Conservation (phyloP, 2,888 invertebrate species). For the Eristalinus aeneus region DNA sequence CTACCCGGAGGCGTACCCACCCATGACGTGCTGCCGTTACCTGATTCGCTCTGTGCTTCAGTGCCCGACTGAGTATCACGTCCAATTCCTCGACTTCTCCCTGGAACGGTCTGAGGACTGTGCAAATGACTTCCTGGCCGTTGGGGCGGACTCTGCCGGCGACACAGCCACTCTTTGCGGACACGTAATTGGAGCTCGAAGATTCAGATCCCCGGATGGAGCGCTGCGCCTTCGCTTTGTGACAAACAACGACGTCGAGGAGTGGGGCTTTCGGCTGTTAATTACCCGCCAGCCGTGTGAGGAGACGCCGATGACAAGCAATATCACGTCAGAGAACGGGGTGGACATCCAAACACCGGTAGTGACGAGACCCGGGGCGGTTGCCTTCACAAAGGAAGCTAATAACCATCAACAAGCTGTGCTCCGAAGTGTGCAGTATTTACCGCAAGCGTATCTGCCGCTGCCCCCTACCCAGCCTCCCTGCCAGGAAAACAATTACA, state of each 20-base stretch:
- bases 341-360: background rate
- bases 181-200: conserved; percentile 80
- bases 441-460: conserved; percentile 32
- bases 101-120: conserved; percentile 82
- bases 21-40: conserved; percentile 81
- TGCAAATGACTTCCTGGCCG: conserved; percentile 81
- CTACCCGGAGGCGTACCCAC: conserved; percentile 81
- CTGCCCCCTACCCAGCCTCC: conserved; percentile 28
- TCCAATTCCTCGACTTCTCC: conserved; percentile 83
- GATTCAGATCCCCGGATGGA: conserved; percentile 81
- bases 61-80: conserved; percentile 82
- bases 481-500: conserved; percentile 60
- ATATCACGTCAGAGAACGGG: conserved; percentile 5
- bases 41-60: conserved; percentile 81
- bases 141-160: conserved; percentile 79
- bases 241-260: conserved; percentile 78
- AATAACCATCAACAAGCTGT: conserved; percentile 36
- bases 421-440: conserved; percentile 29
- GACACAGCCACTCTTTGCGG: conserved; percentile 82
- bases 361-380: background rate
- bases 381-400: conserved; percentile 37
- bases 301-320: conserved; percentile 47
- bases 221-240: conserved; percentile 81
- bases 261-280: conserved; percentile 82
- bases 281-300: conserved; percentile 82